A percentile compares a stretch with the other conserved stretches of the same genome.
Conservation (phyloP, 2,888 invertebrate species). For the Invenusta paracnida region DNA sequence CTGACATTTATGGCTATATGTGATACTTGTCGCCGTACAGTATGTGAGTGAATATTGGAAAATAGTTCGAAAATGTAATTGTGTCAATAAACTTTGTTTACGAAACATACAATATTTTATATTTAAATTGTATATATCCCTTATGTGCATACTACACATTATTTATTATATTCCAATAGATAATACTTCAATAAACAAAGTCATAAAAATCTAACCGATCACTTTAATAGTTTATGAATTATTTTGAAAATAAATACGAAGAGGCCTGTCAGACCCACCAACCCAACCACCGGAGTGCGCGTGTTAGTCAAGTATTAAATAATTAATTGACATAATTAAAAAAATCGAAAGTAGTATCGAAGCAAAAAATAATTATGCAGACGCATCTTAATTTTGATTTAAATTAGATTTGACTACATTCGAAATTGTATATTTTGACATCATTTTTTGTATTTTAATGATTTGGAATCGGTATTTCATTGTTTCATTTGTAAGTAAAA, state of each 20-base stretch:
- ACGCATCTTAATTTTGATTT: no score
- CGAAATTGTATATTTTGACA: no score
- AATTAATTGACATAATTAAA: no score
- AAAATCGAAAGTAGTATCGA: no score
- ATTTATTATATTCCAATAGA: not conserved
- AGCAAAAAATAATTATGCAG: no score
- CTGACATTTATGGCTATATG: conserved; percentile 1
- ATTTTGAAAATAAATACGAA: not conserved
- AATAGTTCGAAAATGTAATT: not conserved
- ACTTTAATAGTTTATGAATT: not conserved
- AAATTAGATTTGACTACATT: no score
- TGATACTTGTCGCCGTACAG: not conserved
- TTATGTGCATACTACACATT: not conserved
- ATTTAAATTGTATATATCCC: not conserved
- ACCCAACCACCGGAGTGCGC: not conserved
- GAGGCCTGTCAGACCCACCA: not conserved
- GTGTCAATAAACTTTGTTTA: not conserved
- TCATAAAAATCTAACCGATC: not conserved
- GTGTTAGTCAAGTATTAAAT: not conserved
- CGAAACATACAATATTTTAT: not conserved
- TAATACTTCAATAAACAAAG: not conserved
- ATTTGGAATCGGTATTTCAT: no score
- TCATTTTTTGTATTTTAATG: no score
- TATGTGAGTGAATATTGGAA: not conserved
- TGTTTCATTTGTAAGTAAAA: no score